Evolutionary conservation across 2,888 invertebrate genomes (phyloP).

Genomic region (Acanthopleura granulata): DNA sequence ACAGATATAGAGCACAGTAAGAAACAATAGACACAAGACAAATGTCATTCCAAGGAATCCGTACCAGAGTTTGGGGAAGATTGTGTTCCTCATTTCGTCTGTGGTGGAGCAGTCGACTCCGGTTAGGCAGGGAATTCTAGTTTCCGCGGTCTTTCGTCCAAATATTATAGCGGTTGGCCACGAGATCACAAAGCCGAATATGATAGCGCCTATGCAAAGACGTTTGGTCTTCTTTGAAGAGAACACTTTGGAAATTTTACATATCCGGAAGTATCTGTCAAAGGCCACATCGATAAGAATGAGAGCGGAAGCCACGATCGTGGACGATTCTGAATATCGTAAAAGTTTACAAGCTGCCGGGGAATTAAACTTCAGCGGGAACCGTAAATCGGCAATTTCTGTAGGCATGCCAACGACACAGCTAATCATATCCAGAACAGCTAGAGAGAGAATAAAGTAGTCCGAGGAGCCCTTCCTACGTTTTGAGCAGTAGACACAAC

Average conservation of each 20-base stretch:
- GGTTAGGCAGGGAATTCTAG: conserved; percentile 35
- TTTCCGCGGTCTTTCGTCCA: conserved; percentile 44
- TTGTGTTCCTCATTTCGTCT: conserved; percentile 50
- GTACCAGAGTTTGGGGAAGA: conserved; percentile 57
- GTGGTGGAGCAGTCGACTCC: conserved; percentile 61
- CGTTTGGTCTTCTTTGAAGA: conserved; percentile 46
- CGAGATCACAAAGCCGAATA: conserved; percentile 48
- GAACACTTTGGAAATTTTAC: conserved; percentile 54
- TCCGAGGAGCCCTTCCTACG: conserved; percentile 52
- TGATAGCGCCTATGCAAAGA: conserved; percentile 47
- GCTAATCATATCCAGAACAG: conserved; percentile 58
- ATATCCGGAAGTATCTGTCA: conserved; percentile 57
- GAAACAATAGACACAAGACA: conserved; percentile 49
- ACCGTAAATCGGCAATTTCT: conserved; percentile 58
- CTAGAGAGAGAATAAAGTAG: conserved; percentile 58
- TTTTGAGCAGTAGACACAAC: conserved; percentile 53
- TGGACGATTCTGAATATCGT: conserved; percentile 54
- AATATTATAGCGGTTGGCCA: conserved; percentile 58
- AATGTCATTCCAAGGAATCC: conserved; percentile 57
- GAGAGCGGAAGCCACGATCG: conserved; percentile 58
- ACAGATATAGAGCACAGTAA: conserved; percentile 52
- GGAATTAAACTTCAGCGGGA: conserved; percentile 58
- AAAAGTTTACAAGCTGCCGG: conserved; percentile 58
- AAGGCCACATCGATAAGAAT: conserved; percentile 57
- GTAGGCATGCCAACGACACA: conserved; percentile 61